Evolutionary conservation across 2,797 vertebrate species (phyloP), one percentile per base, ranked within the genome.

Genomic region (Notoglanidium macrostoma): DNA sequence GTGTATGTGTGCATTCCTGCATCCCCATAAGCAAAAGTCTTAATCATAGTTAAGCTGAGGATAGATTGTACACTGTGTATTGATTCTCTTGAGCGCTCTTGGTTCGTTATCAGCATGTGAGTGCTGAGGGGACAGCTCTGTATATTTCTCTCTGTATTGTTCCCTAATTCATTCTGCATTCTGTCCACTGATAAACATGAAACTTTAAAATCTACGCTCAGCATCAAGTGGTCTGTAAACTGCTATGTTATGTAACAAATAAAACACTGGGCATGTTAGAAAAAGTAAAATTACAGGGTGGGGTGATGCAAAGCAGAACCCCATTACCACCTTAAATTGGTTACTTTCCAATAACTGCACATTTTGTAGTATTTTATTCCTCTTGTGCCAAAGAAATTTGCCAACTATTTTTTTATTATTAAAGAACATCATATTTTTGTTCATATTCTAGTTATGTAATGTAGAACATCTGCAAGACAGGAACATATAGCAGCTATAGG

Each of bases 11-110:
- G 79, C 70, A 55, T 89, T 68, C 86, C 55, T 67, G 0, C 49
- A 77, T 87, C 87, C 88, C 70, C 86, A 61, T 87, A 83, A 91
- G 51, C 82, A 74, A 57, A 70, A 84, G 80, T 86, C 29, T n/a
- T 82, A 65, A 35, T 29, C 67, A 59, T 88, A 89, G 67, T 90
- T 84, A 92, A 93, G 90, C 92, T 94, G 92, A 92, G 93, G 92
- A 94, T 92, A 92, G 92, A 93, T 90, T 76, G 57, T 81, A 26
- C 51, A 46, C 51, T 86, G 14, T 46, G 73, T 54, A 44, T 84
- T 84, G 86, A 86, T 89, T 92, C 88, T 88, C 87, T 74, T 29
- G 87, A 90, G 89, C 90, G 85, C 90, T 84, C 83, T 85, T 81
- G 87, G 93, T 91, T 93, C 93, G 91, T 77, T 4, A 26, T 76